Evolutionary conservation across 2,113 vertebrate genomes (phyloP), one percentile per base, ranked within the genome.

Genomic region (Aix galericulata): DNA sequence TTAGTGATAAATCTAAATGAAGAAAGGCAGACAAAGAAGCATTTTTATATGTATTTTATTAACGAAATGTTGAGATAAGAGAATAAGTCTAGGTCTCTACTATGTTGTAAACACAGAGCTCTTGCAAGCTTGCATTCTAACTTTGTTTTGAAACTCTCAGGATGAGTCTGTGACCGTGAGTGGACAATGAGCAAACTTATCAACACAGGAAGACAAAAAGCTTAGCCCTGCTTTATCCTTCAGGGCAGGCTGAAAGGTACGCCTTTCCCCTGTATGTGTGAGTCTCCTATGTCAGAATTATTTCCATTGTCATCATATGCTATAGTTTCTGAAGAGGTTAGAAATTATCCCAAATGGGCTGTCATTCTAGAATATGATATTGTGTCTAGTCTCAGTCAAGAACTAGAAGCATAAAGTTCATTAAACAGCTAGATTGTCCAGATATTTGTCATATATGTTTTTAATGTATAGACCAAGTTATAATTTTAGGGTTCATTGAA

Each of bases 371-470:
- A 91, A 15, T 58, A 22, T 44, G 85, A 76, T 88, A 15, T 71
- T 88, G 26, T 66, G n/a, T 85, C 67, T 82, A 23, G 31, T 76
- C 40, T 83, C 64, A 86, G 40, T 53, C n/a, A 93, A 90, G 46
- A 90, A 44, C 1, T 59, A 83, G 79, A 91, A 91, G 53, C 13
- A n/a, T 50, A 53, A 90, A 77, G 42, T 62, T 55, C 36, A 50
- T 46, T 86, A 56, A 88, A 74, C 59, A 62, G 14, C 27, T 80
- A 55, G 27, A 46, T 18, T 55, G 17, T 46, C 95, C 74, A 59
- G 38, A 92, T 90, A 90, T 88, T 82, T 90, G 63, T 40, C n/a
- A 31, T 67, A 71, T 63, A 59, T 4, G 86, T 92, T 88, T 93
- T 93, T 88, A 90, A 92, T 63, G 27, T 82, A 63, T 36, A 71